Evolutionary conservation across 2,797 vertebrate genomes (phyloP).

Genomic region (Garrulus glandarius): DNA sequence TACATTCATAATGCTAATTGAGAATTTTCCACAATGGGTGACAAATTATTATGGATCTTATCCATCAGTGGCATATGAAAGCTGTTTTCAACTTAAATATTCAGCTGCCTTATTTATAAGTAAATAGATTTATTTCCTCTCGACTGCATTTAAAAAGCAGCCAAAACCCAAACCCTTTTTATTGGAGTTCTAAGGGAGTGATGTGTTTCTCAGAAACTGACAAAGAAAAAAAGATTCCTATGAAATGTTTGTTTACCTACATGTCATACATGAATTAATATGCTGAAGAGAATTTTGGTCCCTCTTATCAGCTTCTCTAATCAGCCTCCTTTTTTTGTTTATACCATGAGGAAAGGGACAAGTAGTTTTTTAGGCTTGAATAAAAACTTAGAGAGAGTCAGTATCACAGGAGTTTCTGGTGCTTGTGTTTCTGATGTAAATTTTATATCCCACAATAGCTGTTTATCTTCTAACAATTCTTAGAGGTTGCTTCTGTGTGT

Average conservation of each 20-base stretch:
- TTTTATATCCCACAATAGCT: background rate
- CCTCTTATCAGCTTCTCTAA: background rate
- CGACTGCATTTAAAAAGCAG: background rate
- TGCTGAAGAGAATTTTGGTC: background rate
- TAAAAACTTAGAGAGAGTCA: background rate
- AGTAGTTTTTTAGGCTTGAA: background rate
- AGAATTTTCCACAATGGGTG: background rate
- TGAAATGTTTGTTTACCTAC: background rate
- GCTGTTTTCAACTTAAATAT: background rate
- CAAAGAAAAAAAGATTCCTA: background rate
- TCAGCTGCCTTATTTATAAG: background rate
- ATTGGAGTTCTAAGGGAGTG: background rate
- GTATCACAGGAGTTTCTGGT: background rate
- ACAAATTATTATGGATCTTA: background rate
- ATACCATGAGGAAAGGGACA: background rate
- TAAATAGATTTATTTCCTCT: background rate
- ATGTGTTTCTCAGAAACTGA: background rate
- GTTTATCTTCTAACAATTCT: background rate
- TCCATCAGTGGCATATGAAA: background rate
- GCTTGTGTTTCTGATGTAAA: background rate
- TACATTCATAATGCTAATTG: background rate
- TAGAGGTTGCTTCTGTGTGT: background rate
- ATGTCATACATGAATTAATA: background rate
- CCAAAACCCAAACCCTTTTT: accelerated
- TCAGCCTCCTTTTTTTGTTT: background rate